Evolutionary conservation across 1,140 invertebrate genomes (phyloP).

Genomic region (Euwallacea similis): DNA sequence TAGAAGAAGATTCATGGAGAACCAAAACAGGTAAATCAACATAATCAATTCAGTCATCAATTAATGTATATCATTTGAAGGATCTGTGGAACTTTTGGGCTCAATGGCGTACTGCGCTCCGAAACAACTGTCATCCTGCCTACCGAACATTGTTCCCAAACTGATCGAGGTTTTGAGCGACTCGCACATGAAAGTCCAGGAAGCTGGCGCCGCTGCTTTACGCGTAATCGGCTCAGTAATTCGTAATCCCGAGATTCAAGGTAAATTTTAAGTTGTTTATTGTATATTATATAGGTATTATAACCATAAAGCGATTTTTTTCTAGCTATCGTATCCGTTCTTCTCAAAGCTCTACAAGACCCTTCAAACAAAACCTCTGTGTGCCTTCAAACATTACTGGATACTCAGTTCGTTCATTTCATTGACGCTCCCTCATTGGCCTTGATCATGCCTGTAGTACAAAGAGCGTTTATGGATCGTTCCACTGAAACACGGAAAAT

Average conservation of each 20-base stretch:
- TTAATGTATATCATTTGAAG: not conserved
- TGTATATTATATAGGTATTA: not conserved
- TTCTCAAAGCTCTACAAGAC: conserved; percentile 93
- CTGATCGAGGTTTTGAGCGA: conserved; percentile 96
- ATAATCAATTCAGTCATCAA: conserved; percentile 1
- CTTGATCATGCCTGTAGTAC: conserved; percentile 98
- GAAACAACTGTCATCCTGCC: conserved; percentile 95
- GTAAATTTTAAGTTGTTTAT: conserved; percentile 52
- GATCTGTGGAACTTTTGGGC: conserved; percentile 85
- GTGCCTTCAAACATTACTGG: conserved; percentile 88
- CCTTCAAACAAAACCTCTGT: conserved; percentile 93
- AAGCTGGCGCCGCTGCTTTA: conserved; percentile 91
- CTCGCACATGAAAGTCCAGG: conserved; percentile 97
- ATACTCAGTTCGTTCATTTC: conserved; percentile 99
- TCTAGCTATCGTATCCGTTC: conserved; percentile 83
- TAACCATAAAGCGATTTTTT: conserved; percentile 25
- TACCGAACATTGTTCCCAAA: conserved; percentile 98
- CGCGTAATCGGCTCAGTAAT: conserved; percentile 97
- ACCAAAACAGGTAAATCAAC: conserved; percentile 83
- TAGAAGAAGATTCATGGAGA: conserved; percentile 98
- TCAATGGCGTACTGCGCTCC: conserved; percentile 98
- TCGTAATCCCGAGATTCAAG: conserved; percentile 97
- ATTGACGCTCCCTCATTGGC: conserved; percentile 98
- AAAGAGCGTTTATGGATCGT: conserved; percentile 94
- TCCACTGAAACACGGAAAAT: conserved; percentile 98